Percentiles rank a stretch among this genome's conserved stretches.
Evolutionary conservation across 1,140 invertebrate species (phyloP).

Genomic region (Sitophilus oryzae): DNA sequence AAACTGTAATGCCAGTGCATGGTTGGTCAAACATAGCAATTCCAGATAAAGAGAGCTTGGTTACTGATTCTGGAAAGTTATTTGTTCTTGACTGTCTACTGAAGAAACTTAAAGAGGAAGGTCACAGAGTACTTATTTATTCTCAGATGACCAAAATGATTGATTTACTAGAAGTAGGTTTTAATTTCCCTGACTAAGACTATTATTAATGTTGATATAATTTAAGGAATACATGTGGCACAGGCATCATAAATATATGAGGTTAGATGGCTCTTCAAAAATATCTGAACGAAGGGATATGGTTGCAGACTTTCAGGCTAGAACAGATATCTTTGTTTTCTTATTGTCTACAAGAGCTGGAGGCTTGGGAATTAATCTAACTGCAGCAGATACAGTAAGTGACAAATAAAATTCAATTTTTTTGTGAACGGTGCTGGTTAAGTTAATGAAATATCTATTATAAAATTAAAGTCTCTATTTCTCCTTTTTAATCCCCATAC

Average conservation of each 20-base stretch:
- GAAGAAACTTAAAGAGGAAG: slow-evolving; percentile 73
- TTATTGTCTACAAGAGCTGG: slow-evolving; percentile 93
- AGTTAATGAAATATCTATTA: neutral
- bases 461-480: neutral
- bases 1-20: slow-evolving; percentile 32
- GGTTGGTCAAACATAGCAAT: slow-evolving; percentile 43
- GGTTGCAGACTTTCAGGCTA: slow-evolving; percentile 88
- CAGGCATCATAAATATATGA: slow-evolving; percentile 86
- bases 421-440: neutral
- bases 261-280: slow-evolving; percentile 87
- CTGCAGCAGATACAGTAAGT: slow-evolving; percentile 94
- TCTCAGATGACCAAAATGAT: slow-evolving; percentile 98
- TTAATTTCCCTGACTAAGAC: slow-evolving; percentile 17
- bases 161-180: slow-evolving; percentile 82
- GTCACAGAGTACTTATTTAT: slow-evolving; percentile 91
- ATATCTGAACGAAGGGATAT: slow-evolving; percentile 87
- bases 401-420: neutral
- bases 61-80: slow-evolving; percentile 90
- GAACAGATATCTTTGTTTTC: slow-evolving; percentile 92
- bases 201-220: slow-evolving; percentile 12
- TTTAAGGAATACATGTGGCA: slow-evolving; percentile 88
- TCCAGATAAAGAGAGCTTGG: slow-evolving; percentile 79
- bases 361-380: slow-evolving; percentile 96
- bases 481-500: no score
- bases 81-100: slow-evolving; percentile 82